Conservation (phyloP, 2,888 invertebrate genomes). For the Eupithecia subfuscata region DNA sequence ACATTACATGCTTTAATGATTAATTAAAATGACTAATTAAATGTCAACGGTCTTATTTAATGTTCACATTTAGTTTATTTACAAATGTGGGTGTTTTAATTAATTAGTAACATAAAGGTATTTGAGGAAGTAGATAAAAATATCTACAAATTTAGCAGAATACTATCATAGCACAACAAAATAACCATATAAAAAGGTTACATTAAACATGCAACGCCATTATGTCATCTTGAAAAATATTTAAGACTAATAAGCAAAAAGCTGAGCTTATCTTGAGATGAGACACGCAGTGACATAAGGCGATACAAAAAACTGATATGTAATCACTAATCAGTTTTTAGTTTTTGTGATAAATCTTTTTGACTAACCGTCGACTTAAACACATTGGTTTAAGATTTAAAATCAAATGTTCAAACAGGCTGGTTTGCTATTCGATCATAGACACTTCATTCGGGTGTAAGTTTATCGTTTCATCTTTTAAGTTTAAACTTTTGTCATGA, state of each 20-base stretch:
- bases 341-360: slow-evolving; percentile 19
- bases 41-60: slow-evolving; percentile 9
- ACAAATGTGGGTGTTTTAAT: not conserved
- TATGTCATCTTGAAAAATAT: slow-evolving; percentile 43
- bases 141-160: not conserved
- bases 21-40: not conserved
- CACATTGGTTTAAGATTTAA: slow-evolving; percentile 20
- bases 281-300: slow-evolving; percentile 58
- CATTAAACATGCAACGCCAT: slow-evolving; percentile 21
- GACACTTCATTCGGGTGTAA: slow-evolving; percentile 37
- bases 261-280: slow-evolving; percentile 56
- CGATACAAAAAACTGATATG: slow-evolving; percentile 55
- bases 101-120: not conserved
- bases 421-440: slow-evolving; percentile 27
- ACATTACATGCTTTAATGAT: slow-evolving; percentile 9
- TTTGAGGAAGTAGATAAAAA: not conserved
- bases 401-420: slow-evolving; percentile 9
- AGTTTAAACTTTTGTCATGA: slow-evolving; percentile 46
- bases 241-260: slow-evolving; percentile 59
- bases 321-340: too few species aligned
- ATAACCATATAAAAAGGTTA: slow-evolving; percentile 8
- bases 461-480: slow-evolving; percentile 46
- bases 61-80: not conserved
- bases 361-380: slow-evolving; percentile 15
- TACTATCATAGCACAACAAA: not conserved